phyloP scores from a whole-genome alignment of 2,888 invertebrate genomes.

The Leptinotarsa rubiginosa region DNA sequence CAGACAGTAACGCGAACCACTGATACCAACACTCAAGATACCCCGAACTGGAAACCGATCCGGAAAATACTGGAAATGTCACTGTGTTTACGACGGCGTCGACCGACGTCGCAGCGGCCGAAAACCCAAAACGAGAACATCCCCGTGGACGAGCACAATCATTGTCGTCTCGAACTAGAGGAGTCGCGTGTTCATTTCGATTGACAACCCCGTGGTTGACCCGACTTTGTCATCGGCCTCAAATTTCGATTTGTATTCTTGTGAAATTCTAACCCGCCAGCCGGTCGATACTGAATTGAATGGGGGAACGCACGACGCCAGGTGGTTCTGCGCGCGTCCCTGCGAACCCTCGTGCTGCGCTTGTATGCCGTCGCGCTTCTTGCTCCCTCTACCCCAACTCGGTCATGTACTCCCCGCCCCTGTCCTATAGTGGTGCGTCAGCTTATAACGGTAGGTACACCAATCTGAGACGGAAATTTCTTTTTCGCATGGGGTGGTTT shows the following conservation, averaged over 20 bases:
- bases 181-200: slow-evolving; percentile 59
- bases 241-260: slow-evolving; percentile 61
- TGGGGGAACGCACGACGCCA: slow-evolving; percentile 67
- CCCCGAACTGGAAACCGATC: slow-evolving; percentile 40
- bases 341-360: slow-evolving; percentile 60
- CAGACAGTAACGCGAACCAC: slow-evolving; percentile 1
- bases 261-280: slow-evolving; percentile 63
- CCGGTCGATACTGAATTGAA: slow-evolving; percentile 67
- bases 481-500: slow-evolving; percentile 26
- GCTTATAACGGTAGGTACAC: slow-evolving; percentile 21
- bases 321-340: slow-evolving; percentile 65
- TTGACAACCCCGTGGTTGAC: slow-evolving; percentile 54
- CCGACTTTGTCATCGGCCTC: slow-evolving; percentile 59
- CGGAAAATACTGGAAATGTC: slow-evolving; percentile 47
- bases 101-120: slow-evolving; percentile 44
- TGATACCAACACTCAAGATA: slow-evolving; percentile 37
- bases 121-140: slow-evolving; percentile 40
- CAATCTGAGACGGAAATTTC: slow-evolving; percentile 24
- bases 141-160: slow-evolving; percentile 49
- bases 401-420: not conserved
- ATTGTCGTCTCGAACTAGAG: slow-evolving; percentile 52
- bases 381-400: slow-evolving; percentile 38
- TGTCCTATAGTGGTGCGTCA: not conserved
- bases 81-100: slow-evolving; percentile 58
- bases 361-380: slow-evolving; percentile 42